These are phyloP conservation scores for Mustela nigripes DNA, from an alignment of 2,113 vertebrate species.

Conservation along the genomic window DNA sequence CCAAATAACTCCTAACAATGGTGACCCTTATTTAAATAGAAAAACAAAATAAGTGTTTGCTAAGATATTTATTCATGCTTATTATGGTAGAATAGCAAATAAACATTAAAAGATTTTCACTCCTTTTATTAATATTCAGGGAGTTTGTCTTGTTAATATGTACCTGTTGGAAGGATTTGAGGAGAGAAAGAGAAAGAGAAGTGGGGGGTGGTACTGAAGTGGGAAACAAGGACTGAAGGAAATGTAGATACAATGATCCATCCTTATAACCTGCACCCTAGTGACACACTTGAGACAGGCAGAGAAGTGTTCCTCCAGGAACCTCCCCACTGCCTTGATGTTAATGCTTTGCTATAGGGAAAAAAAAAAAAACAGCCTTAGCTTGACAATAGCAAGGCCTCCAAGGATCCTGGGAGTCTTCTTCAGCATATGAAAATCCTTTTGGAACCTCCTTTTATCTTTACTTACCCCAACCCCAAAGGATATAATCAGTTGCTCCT, in stretches of 20 bases:
- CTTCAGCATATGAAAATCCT: background rate
- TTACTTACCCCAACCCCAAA: background rate
- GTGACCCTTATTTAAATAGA: background rate
- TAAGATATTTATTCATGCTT: background rate
- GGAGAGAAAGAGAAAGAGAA: background rate
- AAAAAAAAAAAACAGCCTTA: background rate
- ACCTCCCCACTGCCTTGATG: background rate
- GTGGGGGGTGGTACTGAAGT: background rate
- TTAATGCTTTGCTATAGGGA: background rate
- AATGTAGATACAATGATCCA: background rate
- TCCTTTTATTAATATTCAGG: background rate
- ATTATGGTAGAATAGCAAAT: background rate
- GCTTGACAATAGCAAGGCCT: background rate
- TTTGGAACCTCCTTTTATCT: background rate
- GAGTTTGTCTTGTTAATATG: background rate
- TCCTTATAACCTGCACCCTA: background rate
- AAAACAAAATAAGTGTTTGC: background rate
- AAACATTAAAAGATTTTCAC: background rate
- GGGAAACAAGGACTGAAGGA: background rate
- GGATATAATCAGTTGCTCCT: background rate
- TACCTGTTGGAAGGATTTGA: background rate
- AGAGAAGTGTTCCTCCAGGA: background rate
- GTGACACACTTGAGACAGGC: too few species aligned
- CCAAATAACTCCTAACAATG: background rate
- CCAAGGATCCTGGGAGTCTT: background rate